phyloP scores from a whole-genome alignment of 2,888 invertebrate species.

The Acholoe squamosa region DNA sequence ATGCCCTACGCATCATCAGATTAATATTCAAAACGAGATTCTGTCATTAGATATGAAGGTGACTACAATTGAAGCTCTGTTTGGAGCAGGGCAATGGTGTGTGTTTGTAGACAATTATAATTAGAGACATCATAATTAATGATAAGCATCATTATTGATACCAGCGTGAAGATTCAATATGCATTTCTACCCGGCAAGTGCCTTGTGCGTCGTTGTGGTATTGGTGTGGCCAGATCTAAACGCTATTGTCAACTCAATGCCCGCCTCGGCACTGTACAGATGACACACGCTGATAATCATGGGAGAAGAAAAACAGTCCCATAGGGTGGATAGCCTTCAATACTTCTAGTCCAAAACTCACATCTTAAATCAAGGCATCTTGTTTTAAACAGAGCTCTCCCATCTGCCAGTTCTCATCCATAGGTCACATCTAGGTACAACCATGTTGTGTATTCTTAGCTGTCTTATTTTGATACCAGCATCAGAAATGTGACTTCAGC shows the following conservation, averaged over 20 bases:
- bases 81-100: background rate
- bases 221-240: conserved; percentile 34
- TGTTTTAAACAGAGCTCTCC: background rate
- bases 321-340: background rate
- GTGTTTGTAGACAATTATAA: conserved; percentile 11
- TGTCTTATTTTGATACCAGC: background rate
- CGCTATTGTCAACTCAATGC: conserved; percentile 36
- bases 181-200: conserved; percentile 59
- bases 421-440: background rate
- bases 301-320: background rate
- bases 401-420: background rate
- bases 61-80: background rate
- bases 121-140: background rate
- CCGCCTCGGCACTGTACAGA: conserved; percentile 29
- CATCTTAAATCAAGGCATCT: background rate
- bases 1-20: background rate
- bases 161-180: conserved; percentile 45
- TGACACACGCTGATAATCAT: background rate
- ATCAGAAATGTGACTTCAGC: conserved; percentile 12
- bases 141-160: background rate
- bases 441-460: background rate
- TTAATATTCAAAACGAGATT: conserved; percentile 46
- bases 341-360: conserved; percentile 36
- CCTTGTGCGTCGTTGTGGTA: conserved; percentile 60
- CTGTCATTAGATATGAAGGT: background rate